A percentile compares a stretch with the other conserved stretches of the same genome.
Evolutionary conservation across 2,797 vertebrate species (phyloP).

Genomic region (Rhincodon typus): DNA sequence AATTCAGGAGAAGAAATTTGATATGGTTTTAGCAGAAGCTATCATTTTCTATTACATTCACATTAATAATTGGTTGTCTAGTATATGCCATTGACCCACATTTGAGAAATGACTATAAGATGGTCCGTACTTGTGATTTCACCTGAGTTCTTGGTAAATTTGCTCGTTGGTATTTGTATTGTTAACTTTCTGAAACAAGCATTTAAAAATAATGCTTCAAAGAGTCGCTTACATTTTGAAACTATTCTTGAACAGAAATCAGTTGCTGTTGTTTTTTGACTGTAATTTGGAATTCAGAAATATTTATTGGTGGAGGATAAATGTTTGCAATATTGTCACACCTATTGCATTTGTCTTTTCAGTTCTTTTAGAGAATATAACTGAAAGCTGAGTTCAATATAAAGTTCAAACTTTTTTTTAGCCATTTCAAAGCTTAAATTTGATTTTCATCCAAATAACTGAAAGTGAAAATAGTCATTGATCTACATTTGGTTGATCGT

Average conservation of each 20-base stretch:
- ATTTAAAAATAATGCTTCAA: neutral
- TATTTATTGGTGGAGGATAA: neutral
- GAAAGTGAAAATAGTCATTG: neutral
- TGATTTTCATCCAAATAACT: neutral
- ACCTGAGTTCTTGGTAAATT: neutral
- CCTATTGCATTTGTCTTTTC: constrained; percentile 11
- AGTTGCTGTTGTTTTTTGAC: neutral
- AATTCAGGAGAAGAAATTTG: neutral
- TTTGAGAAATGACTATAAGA: neutral
- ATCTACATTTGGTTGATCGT: neutral
- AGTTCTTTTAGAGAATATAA: constrained; percentile 15
- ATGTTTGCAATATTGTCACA: constrained; percentile 11
- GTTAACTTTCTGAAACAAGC: neutral
- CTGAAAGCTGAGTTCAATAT: neutral
- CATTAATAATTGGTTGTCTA: neutral
- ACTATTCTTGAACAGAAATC: neutral
- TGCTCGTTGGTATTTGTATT: neutral
- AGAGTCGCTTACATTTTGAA: neutral
- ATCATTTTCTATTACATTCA: neutral
- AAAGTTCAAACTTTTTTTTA: neutral
- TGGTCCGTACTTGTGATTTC: neutral
- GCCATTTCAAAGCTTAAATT: neutral
- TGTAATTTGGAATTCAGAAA: neutral
- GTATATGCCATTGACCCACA: neutral
- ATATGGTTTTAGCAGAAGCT: neutral